Conservation (phyloP, 2,888 invertebrate species). For the Lathronympha strigana region DNA sequence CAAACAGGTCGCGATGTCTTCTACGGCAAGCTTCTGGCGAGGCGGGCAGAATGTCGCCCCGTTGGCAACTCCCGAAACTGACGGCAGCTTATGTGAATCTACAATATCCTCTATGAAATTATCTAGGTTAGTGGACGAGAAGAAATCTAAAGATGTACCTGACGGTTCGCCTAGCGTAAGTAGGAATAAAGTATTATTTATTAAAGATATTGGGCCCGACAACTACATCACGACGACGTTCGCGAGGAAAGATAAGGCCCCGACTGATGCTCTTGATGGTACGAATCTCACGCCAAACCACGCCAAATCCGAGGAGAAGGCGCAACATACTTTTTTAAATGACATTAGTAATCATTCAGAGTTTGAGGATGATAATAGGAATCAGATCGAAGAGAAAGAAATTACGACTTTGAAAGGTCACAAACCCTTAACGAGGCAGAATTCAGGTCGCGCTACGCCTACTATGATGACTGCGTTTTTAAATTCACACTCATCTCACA, state of each 20-base stretch:
- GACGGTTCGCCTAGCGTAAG: constrained; percentile 71
- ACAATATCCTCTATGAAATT: constrained; percentile 80
- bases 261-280: constrained; percentile 63
- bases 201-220: constrained; percentile 88
- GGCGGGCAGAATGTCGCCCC: constrained; percentile 81
- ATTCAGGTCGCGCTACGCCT: constrained; percentile 84
- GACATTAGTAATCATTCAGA: constrained; percentile 79
- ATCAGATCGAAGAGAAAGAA: constrained; percentile 80
- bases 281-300: constrained; percentile 70
- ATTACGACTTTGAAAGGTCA: constrained; percentile 84
- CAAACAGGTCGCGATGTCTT: constrained; percentile 69
- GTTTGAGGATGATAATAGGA: constrained; percentile 79
- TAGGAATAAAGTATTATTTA: constrained; percentile 84
- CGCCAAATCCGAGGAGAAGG: constrained; percentile 78
- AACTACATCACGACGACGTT: constrained; percentile 89
- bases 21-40: constrained; percentile 72
- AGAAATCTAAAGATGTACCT: constrained; percentile 73
- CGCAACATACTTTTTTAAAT: constrained; percentile 75
- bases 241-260: constrained; percentile 76
- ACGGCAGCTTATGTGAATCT: constrained; percentile 84
- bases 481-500: constrained; percentile 66
- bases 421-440: constrained; percentile 87
- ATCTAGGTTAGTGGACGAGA: constrained; percentile 75
- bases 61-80: constrained; percentile 85
- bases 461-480: constrained; percentile 80